phyloP scores from a whole-genome alignment of 2,797 vertebrate species.

The Kryptopterus vitreolus region DNA sequence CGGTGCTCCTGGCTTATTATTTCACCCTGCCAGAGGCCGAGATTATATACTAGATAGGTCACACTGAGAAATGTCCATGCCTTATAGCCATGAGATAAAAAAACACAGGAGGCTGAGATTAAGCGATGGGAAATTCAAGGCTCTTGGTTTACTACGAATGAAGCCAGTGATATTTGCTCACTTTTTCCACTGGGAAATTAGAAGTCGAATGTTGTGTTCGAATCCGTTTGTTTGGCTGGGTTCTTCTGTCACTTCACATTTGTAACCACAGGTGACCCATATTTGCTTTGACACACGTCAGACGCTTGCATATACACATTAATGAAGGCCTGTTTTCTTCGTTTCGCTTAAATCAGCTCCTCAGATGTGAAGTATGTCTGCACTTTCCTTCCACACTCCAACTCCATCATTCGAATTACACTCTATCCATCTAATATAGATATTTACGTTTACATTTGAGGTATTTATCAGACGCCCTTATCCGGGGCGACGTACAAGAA shows the following conservation, averaged over 20 bases:
- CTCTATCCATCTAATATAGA: no score
- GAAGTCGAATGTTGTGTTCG: neutral
- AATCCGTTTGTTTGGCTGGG: no score
- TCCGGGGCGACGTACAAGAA: no score
- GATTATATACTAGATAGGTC: conserved; percentile 11
- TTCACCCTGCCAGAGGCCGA: conserved; percentile 10
- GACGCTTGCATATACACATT: neutral
- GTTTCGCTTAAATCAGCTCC: neutral
- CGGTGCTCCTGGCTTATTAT: conserved; percentile 20
- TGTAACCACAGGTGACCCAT: neutral
- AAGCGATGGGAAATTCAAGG: neutral
- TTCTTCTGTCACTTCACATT: neutral
- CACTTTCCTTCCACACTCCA: no score
- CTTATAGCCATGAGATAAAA: conserved; percentile 3
- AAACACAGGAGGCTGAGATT: neutral
- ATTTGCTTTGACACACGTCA: neutral
- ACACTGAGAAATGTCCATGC: neutral
- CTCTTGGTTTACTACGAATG: neutral
- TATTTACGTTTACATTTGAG: no score
- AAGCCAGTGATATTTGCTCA: conserved; percentile 15
- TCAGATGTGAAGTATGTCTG: neutral
- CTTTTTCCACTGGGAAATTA: neutral
- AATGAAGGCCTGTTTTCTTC: no score
- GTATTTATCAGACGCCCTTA: no score
- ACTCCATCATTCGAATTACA: no score